Base-by-base conservation (phyloP, 1,140 invertebrate species). In the Formica exsecta region DNA sequence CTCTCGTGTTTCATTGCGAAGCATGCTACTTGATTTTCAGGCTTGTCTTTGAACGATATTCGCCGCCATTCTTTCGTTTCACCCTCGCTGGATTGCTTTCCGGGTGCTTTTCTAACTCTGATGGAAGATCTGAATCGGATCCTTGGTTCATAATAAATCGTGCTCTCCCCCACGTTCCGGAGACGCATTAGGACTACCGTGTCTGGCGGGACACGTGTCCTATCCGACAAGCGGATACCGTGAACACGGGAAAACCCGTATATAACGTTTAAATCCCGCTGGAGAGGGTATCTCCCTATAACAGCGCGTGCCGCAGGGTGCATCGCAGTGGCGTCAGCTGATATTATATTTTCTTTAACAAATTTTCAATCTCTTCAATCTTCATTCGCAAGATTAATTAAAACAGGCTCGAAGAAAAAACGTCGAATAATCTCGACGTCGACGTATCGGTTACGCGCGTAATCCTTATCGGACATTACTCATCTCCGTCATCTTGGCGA, bases 161-260 rank as follows among this genome's bases (percentile, higher is more conserved):
- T 90, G 22, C 25, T 36, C 41, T 57, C 61, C 79, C 76, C 85
- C 29, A 54, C 36, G 68, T 57, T 75, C 66, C 51, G 64, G 70
- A 57, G 71, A 86, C 41, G 71, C 89, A 74, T 90, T 62, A 87
- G 66, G 77, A 81, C 89, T 77, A 81, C 81, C n/a, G 86, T 76
- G 75, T 89, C 87, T 91, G 86, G 51, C 74, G 66, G 75, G 89
- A 92, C 92, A 92, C 90, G 88, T 92, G 91, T 91, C 87, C 75
- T 76, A 86, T 51, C 86, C 89, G 79, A 71, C 84, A 88, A 85
- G 89, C 87, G 85, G 80, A 85, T 90, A 86, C 79, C 75, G 84
- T 62, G 64, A 76, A 83, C 73, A 70, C 73, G 75, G 73, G 62
- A 61, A 61, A 89, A 83, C 61, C 73, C 88, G 81, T 87, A 88